Base-by-base conservation (phyloP, 2,113 vertebrate genomes). In the Diglossa brunneiventris region DNA sequence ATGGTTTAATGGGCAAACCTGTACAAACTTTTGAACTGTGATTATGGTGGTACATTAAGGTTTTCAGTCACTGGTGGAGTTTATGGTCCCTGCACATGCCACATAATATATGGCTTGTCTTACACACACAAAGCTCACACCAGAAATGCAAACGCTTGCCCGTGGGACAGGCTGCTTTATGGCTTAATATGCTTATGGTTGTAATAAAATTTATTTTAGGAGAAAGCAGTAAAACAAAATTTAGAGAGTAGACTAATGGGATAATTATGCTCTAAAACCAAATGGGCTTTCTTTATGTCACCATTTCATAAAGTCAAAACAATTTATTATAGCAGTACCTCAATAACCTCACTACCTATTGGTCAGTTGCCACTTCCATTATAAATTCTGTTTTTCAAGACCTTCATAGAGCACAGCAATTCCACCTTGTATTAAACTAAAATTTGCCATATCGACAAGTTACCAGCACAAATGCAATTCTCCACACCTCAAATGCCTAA, bases 201-300 rank as follows among this genome's bases (percentile, higher is more conserved):
- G 84, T 76, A 94, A 96, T 97, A 94, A 97, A 97, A 96, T 69
- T 87, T 91, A 53, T 96, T 90, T 95, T 89, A 95, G 84, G 81
- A 95, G 94, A 90, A 91, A 73, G 80, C 82, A 92, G 90, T 97
- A 96, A 97, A 97, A 92, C 81, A 86, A 87, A 95, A 96, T 91
- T 97, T 93, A 85, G 83, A 67, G 86, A 95, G 89, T 67, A 94
- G 83, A 95, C 92, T 92, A 96, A 96, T 82, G 72, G 67, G 82
- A 89, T 97, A 97, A 97, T 98, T 97, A 95, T 80, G 67, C 37
- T 31, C 63, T 66, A 69, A 95, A 97, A 79, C 55, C 64, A 84
- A 95, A 96, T 80, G 75, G 88, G 50, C 70, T 89, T 94, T 91
- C 74, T 92, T 95, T 86, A 87, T 89, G 73, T 86, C 31, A 30